phyloP scores from a whole-genome alignment of 37 sponge, comb jelly and placozoan species.

The Geodia barretti region DNA sequence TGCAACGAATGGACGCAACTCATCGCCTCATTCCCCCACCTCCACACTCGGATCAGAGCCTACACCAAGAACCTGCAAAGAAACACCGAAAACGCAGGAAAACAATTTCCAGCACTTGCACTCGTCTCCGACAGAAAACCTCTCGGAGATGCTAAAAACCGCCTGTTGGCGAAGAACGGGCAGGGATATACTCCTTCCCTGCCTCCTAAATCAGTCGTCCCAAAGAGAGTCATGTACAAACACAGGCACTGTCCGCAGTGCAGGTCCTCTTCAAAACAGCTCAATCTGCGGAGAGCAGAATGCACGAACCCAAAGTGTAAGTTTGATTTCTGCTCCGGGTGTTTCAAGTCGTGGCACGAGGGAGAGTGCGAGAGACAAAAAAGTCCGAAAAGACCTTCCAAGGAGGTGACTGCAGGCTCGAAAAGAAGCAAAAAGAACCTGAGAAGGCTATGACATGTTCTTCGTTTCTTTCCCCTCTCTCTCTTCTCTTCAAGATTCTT shows the following conservation, averaged over 20 bases:
- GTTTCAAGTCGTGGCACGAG: slow-evolving; percentile 30
- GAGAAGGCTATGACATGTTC: slow-evolving; percentile 9
- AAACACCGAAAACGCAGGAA: neutral
- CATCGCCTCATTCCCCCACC: neutral
- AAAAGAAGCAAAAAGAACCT: slow-evolving; percentile 31
- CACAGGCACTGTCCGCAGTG: slow-evolving; percentile 36
- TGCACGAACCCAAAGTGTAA: slow-evolving; percentile 35
- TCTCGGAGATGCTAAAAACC: neutral
- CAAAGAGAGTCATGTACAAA: neutral
- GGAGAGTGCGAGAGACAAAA: slow-evolving; percentile 12
- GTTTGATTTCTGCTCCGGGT: slow-evolving; percentile 27
- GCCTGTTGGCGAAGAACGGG: neutral
- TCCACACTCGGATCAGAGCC: neutral
- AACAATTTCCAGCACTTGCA: neutral
- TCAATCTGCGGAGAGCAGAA: slow-evolving; percentile 35
- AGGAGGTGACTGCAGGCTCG: slow-evolving; percentile 12
- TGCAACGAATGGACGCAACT: neutral
- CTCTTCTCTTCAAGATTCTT: neutral
- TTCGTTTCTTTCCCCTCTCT: neutral
- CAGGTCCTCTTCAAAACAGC: slow-evolving; percentile 23
- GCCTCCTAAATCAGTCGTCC: neutral
- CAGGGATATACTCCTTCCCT: neutral
- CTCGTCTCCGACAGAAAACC: neutral
- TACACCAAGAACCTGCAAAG: neutral
- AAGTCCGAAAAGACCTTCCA: slow-evolving; percentile 11